Base-by-base conservation (phyloP, 2,888 invertebrate species). In the Drosophila demipolita region DNA sequence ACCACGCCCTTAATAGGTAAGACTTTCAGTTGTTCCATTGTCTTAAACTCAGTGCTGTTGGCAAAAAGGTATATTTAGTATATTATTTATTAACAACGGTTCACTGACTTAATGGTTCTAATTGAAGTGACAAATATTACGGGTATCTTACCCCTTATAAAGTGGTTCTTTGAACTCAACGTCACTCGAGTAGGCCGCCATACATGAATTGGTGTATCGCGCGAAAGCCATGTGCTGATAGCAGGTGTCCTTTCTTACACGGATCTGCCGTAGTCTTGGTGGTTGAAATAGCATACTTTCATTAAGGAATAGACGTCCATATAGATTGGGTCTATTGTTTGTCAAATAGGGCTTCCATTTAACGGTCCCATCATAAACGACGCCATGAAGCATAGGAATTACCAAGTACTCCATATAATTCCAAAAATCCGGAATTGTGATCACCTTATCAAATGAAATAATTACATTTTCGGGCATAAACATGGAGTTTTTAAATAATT, bases 221-320 rank as follows among this genome's bases (percentile, higher is more conserved):
- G 93, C 91, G 89, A 96, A 96, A 73, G 94, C 94, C 9, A 93
- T 93, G 69, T 95, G 95, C 1, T 96, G 94, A 15, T 92, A 87
- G 84, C 96, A 96, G 3, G 95, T 95, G 85, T 95, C 93, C 69
- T 94, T 94, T 32, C 91, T 90, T 0, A 95, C 95, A 78, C 94
- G 93, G 8, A 95, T 87, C 91, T 95, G 95, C 64, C 95, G 90
- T 15, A 95, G 75, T 64, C 95, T 92, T 3, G 95, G 95, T 5
- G 94, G 93, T 0, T 95, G 95, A 2, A 96, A 83, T 26, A 96
- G 82, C 52, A 94, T 91, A 91, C 95, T 95, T 87, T 95, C 95
- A 74, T 73, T 93, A 93, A 72, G 94, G 91, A 68, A 95, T 91
- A 75, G 9, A 0, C 62, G 70, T 1, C 38, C 55, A 15, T 26